These are phyloP conservation scores for Microctenopoma lineatum DNA, from an alignment of 2,797 vertebrate genomes.

Conservation along the genomic window DNA sequence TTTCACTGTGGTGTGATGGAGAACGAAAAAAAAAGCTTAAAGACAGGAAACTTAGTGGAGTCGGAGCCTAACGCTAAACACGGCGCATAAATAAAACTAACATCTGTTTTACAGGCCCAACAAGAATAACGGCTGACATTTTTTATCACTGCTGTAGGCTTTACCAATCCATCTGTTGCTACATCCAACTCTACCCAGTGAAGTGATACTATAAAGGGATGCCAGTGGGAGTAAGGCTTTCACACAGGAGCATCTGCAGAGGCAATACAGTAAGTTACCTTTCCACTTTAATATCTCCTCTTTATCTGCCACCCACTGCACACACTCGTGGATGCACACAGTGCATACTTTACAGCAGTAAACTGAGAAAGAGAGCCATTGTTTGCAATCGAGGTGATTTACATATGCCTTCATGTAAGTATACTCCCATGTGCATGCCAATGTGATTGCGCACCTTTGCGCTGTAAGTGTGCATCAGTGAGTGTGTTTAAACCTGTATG, in stretches of 20 bases:
- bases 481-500: constrained; percentile 25
- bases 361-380: constrained; percentile 9
- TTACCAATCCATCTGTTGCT: constrained; percentile 73
- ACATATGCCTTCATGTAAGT: constrained; percentile 8
- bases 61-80: constrained; percentile 28
- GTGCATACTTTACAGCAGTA: constrained; percentile 13
- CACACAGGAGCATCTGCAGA: constrained; percentile 61
- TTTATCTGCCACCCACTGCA: constrained; percentile 61
- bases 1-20: constrained; percentile 26
- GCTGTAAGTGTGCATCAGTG: constrained; percentile 22
- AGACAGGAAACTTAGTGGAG: constrained; percentile 51
- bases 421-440: constrained; percentile 10
- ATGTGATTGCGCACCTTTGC: constrained; percentile 42
- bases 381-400: constrained; percentile 32
- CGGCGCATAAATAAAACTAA: constrained; percentile 58
- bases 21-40: constrained; percentile 47
- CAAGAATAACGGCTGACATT: constrained; percentile 56
- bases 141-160: constrained; percentile 58
- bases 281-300: constrained; percentile 49
- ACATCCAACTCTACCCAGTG: constrained; percentile 60
- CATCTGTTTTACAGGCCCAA: constrained; percentile 60
- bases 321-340: constrained; percentile 37
- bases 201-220: constrained; percentile 74
- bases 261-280: constrained; percentile 56
- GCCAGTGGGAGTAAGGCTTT: constrained; percentile 67